Evolutionary conservation across 1,140 invertebrate species (phyloP).

Genomic region (Lordiphosa mommai): DNA sequence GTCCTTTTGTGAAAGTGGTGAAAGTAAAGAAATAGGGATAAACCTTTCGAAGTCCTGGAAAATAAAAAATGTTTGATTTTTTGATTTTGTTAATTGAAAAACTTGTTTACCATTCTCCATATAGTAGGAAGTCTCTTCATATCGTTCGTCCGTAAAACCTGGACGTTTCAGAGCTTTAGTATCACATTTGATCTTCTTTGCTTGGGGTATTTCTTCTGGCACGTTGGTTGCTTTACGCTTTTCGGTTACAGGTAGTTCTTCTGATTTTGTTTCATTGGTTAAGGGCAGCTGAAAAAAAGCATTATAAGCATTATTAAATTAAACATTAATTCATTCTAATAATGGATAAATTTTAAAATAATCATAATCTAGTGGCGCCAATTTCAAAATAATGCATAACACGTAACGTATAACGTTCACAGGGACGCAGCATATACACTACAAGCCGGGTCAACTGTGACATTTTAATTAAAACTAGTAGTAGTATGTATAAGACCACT

Average conservation of each 20-base stretch:
- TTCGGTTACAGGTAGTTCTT: slow-evolving; percentile 13
- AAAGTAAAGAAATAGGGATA: slow-evolving; percentile 99
- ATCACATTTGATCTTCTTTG: slow-evolving; percentile 90
- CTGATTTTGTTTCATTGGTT: slow-evolving; percentile 1
- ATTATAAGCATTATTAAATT: neutral
- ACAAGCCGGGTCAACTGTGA: no score
- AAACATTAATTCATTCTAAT: neutral
- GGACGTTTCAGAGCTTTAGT: slow-evolving; percentile 94
- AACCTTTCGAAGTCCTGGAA: slow-evolving; percentile 95
- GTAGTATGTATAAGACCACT: no score
- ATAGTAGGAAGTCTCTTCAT: slow-evolving; percentile 97
- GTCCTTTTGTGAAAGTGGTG: slow-evolving; percentile 97
- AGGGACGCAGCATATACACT: no score
- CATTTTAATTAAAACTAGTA: no score
- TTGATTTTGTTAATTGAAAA: neutral
- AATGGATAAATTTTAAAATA: no score
- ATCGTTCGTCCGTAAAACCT: slow-evolving; percentile 94
- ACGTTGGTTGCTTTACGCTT: slow-evolving; percentile 33
- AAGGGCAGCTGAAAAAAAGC: neutral
- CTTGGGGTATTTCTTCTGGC: neutral
- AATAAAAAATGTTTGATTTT: neutral
- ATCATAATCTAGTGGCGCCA: no score
- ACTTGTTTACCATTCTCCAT: slow-evolving; percentile 93
- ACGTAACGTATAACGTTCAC: no score
- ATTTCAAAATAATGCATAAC: no score